phyloP scores from a whole-genome alignment of 1,140 invertebrate species.

The Cotesia typhae region DNA sequence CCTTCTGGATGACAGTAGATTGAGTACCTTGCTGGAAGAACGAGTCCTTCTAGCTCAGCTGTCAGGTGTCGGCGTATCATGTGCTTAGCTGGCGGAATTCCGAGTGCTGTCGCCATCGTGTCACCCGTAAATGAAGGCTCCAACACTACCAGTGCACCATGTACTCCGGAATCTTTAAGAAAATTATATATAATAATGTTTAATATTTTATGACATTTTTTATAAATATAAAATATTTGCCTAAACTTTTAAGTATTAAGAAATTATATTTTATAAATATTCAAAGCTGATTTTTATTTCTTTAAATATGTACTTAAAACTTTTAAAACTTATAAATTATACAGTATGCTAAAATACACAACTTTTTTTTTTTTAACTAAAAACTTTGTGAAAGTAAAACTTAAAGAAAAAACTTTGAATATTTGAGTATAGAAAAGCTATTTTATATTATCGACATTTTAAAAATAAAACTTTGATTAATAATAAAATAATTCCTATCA shows the following conservation, averaged over 20 bases:
- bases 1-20: conserved; percentile 65
- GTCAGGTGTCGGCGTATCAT: conserved; percentile 91
- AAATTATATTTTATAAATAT: conserved; percentile 2
- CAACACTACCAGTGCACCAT: conserved; percentile 90
- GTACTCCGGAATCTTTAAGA: conserved; percentile 85
- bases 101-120: conserved; percentile 91
- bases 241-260: background rate
- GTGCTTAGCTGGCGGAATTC: conserved; percentile 91
- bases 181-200: conserved; percentile 26
- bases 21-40: conserved; percentile 88
- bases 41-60: conserved; percentile 87
- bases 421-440: too few species aligned
- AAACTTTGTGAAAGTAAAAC: too few species aligned
- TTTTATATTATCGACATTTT: too few species aligned
- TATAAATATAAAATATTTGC: background rate
- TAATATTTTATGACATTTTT: background rate
- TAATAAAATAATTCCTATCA: conserved; percentile 12
- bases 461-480: background rate
- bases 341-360: too few species aligned
- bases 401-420: too few species aligned
- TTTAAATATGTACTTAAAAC: too few species aligned
- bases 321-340: too few species aligned
- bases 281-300: background rate
- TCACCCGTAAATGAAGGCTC: conserved; percentile 94
- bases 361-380: too few species aligned